Conservation (phyloP, 2,113 vertebrate species). For the Protobothrops flavoviridis region DNA sequence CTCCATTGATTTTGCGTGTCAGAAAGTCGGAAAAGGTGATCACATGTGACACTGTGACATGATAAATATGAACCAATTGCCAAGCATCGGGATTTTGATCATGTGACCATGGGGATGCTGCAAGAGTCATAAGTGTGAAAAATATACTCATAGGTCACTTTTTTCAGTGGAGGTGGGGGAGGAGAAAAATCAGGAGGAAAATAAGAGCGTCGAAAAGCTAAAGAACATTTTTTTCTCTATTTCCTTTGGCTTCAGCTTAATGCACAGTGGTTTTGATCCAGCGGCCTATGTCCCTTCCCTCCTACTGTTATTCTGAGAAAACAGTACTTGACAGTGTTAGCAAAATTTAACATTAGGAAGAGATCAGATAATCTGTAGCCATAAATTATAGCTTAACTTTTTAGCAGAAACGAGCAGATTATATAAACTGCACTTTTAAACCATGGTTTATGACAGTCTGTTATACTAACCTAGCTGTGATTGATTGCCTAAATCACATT, state of each 20-base stretch:
- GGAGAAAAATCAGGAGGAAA: background rate
- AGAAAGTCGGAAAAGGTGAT: no score
- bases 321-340: background rate
- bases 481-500: background rate
- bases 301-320: background rate
- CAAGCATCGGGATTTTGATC: no score
- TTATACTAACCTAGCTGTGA: background rate
- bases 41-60: no score
- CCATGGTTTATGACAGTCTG: background rate
- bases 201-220: background rate
- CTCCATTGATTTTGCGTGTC: no score
- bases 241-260: background rate
- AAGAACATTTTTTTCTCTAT: background rate
- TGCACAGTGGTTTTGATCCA: background rate
- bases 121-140: no score
- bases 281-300: background rate
- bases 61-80: no score
- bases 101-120: no score
- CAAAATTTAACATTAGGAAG: background rate
- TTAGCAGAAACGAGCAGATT: background rate
- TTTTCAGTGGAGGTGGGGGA: no score
- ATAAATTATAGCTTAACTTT: background rate
- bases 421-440: background rate
- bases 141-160: no score
- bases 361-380: background rate